Base-by-base conservation (phyloP, 1,140 invertebrate genomes). In the Cotesia glomerata region DNA sequence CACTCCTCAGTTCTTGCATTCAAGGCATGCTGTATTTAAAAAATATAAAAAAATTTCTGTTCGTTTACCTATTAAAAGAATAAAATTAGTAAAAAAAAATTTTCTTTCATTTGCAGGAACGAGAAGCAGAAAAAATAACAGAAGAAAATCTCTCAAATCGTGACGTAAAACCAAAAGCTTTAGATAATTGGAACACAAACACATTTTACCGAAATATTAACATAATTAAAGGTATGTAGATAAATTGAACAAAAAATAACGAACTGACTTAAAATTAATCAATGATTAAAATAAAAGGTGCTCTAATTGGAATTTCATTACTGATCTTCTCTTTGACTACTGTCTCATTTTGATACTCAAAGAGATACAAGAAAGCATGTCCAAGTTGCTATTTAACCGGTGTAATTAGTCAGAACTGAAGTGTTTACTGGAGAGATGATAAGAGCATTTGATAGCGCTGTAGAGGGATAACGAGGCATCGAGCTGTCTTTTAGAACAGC, bases 321-420 rank as follows among this genome's bases (percentile, higher is more conserved):
- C 26, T 7, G 11, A 45, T 9, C 7, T 45, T 7, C 39, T 45
- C 39, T 45, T 45, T 45, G 39, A 45, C 39, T 45, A 45, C 1
- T 11, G 8, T 11, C 11, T 45, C 5, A 45, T 45, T 45, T 45
- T 11, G 8, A 45, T 45, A 45, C 39, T 45, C 2, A 13, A 35
- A 39, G 34, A n/a, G 32, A 69, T 56, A 69, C 67, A 69, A 59
- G 9, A 14, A 5, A 35, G 14, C 32, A 66, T 32, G 49, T 51
- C 14, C 39, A 39, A 39, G 52, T 13, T 32, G 16, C 5, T 7
- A 79, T 83, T 84, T 84, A 85, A 85, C 83, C 85, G 81, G 82
- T 81, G 81, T 81, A 84, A 86, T 86, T 86, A 85, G 82, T 84
- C 79, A 74, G 76, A 76, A 84, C 79, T 82, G 78, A 78, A 82